Percentiles rank a stretch among this genome's conserved stretches.
phyloP scores from a whole-genome alignment of 2,113 vertebrate genomes.

The Hemiscyllium ocellatum region DNA sequence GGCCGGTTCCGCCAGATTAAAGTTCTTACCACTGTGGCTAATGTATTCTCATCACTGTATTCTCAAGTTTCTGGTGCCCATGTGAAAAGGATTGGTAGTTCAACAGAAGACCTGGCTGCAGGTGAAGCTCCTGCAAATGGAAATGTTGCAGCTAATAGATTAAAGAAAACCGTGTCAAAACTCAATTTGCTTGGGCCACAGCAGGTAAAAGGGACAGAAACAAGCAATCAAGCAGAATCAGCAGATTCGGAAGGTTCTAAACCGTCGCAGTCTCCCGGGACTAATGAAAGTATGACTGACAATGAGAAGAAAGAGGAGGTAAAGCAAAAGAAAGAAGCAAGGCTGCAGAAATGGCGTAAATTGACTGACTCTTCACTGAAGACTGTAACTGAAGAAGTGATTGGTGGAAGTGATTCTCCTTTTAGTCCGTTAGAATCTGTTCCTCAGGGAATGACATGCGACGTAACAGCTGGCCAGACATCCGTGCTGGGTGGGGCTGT shows the following conservation, averaged over 20 bases:
- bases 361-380: constrained; percentile 73
- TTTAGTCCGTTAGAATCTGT: constrained; percentile 38
- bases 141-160: constrained; percentile 68
- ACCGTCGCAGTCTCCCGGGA: constrained; percentile 2
- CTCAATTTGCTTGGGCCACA: constrained; percentile 62
- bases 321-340: constrained; percentile 51
- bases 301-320: constrained; percentile 51
- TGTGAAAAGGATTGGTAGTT: constrained; percentile 71
- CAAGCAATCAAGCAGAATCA: constrained; percentile 33
- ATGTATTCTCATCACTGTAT: constrained; percentile 91
- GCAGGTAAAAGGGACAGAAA: constrained; percentile 44
- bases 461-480: neutral
- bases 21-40: constrained; percentile 91
- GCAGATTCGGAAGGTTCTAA: constrained; percentile 51
- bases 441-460: neutral
- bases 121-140: constrained; percentile 55
- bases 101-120: constrained; percentile 54
- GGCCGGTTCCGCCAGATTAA: constrained; percentile 97
- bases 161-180: constrained; percentile 78
- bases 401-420: constrained; percentile 36
- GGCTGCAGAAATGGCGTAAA: constrained; percentile 58
- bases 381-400: constrained; percentile 76
- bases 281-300: neutral
- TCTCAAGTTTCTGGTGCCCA: constrained; percentile 89
- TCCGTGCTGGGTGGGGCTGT: neutral